Evolutionary conservation across 92 coral and sea anemone species (phyloP).

Genomic region (Zoanthus sociatus): DNA sequence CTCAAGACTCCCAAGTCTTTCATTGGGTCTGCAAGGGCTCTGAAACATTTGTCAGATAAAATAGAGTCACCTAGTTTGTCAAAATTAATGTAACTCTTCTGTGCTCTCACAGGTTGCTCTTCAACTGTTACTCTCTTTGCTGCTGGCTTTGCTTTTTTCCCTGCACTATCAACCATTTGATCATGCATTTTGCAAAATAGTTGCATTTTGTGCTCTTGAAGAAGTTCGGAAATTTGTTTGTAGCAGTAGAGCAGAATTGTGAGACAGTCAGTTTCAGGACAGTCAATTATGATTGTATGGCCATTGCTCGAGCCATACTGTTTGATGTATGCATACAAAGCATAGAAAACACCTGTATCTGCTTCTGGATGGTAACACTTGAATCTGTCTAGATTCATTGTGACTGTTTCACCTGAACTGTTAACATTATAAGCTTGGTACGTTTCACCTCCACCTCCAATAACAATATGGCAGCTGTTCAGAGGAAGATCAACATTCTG

Average conservation of each 20-base stretch:
- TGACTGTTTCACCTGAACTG: conserved; percentile 16
- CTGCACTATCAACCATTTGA: conserved; percentile 30
- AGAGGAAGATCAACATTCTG: conserved; percentile 5
- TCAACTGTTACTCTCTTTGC: conserved; percentile 15
- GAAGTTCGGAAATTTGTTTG: conserved; percentile 12
- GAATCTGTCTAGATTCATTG: conserved; percentile 10
- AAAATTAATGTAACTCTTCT: conserved; percentile 7
- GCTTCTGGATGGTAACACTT: conserved; percentile 45
- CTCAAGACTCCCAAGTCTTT: neutral
- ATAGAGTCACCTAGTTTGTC: conserved; percentile 11
- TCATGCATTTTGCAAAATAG: conserved; percentile 45
- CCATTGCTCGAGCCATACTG: conserved; percentile 26
- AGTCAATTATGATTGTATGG: conserved; percentile 37
- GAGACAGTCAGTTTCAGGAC: conserved; percentile 53
- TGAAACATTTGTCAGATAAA: conserved; percentile 3
- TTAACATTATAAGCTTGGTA: conserved; percentile 22
- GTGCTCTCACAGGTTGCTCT: conserved; percentile 32
- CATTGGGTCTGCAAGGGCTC: neutral
- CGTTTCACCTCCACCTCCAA: conserved; percentile 34
- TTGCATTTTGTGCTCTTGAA: conserved; percentile 9
- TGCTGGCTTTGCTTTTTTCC: conserved; percentile 43
- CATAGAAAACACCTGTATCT: conserved; percentile 51
- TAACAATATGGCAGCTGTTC: conserved; percentile 28
- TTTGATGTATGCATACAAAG: conserved; percentile 5
- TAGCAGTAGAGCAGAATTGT: conserved; percentile 40